A percentile compares a stretch with the other conserved stretches of the same genome.
phyloP scores from a whole-genome alignment of 2,797 vertebrate species.

The Chaetodon trifasciatus region DNA sequence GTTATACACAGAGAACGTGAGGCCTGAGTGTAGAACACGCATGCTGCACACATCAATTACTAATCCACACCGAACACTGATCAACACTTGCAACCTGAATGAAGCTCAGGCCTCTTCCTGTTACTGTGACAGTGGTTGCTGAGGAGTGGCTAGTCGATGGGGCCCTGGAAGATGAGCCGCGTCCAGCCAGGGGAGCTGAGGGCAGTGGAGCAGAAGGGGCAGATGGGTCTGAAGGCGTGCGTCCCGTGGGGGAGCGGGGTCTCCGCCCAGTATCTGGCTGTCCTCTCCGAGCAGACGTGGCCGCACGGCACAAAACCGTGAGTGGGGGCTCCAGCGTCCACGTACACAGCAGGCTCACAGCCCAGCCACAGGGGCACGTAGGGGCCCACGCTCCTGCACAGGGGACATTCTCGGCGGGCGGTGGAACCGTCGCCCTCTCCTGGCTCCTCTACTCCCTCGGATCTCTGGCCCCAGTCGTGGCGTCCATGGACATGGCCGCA shows the following conservation, averaged over 20 bases:
- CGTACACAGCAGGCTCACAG: constrained; percentile 93
- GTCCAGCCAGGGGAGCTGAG: constrained; percentile 91
- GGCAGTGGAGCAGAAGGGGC: constrained; percentile 95
- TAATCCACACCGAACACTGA: constrained; percentile 28
- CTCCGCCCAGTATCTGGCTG: constrained; percentile 95
- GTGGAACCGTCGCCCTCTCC: constrained; percentile 75
- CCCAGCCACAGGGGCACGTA: constrained; percentile 97
- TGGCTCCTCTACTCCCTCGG: constrained; percentile 82
- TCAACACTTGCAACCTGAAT: constrained; percentile 42
- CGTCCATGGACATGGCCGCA: constrained; percentile 96
- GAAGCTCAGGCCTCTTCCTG: constrained; percentile 60
- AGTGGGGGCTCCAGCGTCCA: constrained; percentile 93
- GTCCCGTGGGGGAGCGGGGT: constrained; percentile 96
- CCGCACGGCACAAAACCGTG: constrained; percentile 95
- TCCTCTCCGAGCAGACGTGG: constrained; percentile 97
- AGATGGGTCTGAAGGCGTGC: constrained; percentile 95
- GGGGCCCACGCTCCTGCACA: constrained; percentile 95
- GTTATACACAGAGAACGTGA: not conserved
- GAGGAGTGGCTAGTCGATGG: constrained; percentile 90
- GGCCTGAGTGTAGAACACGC: constrained; percentile 11
- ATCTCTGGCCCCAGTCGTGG: constrained; percentile 96
- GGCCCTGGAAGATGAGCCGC: constrained; percentile 97
- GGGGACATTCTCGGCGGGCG: constrained; percentile 92
- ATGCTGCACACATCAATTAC: constrained; percentile 10
- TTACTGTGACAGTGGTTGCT: constrained; percentile 44